These are phyloP conservation scores for Nylanderia fulva DNA, from an alignment of 1,140 invertebrate species.

Conservation along the genomic window DNA sequence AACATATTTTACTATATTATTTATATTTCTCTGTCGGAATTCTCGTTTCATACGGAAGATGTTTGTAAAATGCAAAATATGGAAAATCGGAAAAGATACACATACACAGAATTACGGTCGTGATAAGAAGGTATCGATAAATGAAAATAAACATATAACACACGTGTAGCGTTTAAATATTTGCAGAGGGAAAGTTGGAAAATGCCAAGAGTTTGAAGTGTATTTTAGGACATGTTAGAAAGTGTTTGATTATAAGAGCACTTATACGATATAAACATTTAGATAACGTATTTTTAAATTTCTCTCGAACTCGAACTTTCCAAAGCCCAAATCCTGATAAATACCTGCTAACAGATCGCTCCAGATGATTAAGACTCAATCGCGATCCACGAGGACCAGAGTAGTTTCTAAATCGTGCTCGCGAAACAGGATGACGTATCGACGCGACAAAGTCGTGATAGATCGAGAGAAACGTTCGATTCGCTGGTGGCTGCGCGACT, in stretches of 20 bases:
- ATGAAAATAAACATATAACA: background rate
- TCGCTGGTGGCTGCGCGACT: constrained; percentile 79
- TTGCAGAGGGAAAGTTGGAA: background rate
- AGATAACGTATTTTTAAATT: background rate
- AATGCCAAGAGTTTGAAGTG: background rate
- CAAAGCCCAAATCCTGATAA: background rate
- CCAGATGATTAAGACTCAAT: background rate
- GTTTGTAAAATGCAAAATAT: background rate
- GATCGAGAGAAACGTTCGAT: constrained; percentile 54
- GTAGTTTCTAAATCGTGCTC: background rate
- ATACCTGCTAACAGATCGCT: constrained; percentile 40
- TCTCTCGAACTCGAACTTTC: background rate
- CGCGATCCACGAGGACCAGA: background rate
- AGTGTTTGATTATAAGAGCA: background rate
- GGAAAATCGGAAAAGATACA: background rate
- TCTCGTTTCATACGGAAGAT: background rate
- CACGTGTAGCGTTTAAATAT: background rate
- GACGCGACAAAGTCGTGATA: background rate
- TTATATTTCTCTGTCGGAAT: background rate
- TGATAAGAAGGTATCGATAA: background rate
- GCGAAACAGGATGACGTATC: background rate
- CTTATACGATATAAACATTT: background rate
- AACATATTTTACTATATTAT: no score
- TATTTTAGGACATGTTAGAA: background rate
- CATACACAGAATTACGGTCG: background rate